Percentiles rank a stretch among this genome's conserved stretches.
These are phyloP conservation scores for Ochotona princeps DNA, from an alignment of 2,113 vertebrate genomes.

Conservation along the genomic window DNA sequence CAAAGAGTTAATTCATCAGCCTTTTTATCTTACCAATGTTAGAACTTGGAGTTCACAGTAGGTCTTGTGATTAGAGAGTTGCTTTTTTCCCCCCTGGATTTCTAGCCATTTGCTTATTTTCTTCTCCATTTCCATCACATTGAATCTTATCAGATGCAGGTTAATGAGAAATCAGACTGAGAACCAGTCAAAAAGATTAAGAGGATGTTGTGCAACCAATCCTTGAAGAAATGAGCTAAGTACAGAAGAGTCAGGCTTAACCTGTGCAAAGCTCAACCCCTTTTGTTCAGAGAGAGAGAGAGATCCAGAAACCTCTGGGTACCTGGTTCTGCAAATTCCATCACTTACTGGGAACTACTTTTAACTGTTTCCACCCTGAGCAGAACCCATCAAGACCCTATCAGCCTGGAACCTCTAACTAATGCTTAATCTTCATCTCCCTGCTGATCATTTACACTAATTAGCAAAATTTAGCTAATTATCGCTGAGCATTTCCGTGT, in stretches of 20 bases:
- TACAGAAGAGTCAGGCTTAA: slow-evolving; percentile 1
- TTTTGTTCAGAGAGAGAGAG: neutral
- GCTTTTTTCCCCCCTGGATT: neutral
- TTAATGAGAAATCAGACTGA: slow-evolving; percentile 56
- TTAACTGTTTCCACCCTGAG: slow-evolving; percentile 70
- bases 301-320: neutral
- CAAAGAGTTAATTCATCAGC: slow-evolving; percentile 20
- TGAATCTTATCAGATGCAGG: slow-evolving; percentile 41
- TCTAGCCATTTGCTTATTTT: slow-evolving; percentile 8
- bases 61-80: neutral
- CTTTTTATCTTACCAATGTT: slow-evolving; percentile 6
- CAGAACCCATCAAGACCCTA: neutral
- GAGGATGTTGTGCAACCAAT: neutral
- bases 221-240: neutral
- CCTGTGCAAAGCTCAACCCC: neutral
- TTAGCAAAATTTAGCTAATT: slow-evolving; percentile 80
- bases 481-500: slow-evolving; percentile 55
- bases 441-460: slow-evolving; percentile 78
- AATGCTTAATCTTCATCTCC: slow-evolving; percentile 71
- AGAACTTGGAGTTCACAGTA: neutral
- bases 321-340: slow-evolving; percentile 3
- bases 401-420: slow-evolving; percentile 50
- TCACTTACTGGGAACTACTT: slow-evolving; percentile 9
- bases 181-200: slow-evolving; percentile 18
- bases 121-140: neutral